Conservation (phyloP, 1,140 invertebrate genomes). For the Elysia chlorotica region DNA sequence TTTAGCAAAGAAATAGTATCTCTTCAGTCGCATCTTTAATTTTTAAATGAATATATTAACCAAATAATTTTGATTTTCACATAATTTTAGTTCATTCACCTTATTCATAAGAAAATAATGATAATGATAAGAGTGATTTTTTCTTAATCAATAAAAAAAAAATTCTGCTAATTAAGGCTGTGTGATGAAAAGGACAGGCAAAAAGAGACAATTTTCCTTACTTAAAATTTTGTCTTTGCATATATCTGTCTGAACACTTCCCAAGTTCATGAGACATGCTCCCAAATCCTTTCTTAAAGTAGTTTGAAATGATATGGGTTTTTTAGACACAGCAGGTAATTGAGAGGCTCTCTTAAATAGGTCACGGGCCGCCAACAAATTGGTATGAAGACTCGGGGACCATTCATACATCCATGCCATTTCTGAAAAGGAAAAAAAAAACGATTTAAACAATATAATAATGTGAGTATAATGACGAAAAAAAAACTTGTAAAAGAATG, state of each 20-base stretch:
- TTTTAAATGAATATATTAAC: no score
- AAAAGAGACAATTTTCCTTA: slow-evolving; percentile 4
- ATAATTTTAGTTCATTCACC: no score
- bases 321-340: not conserved
- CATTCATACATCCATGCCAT: slow-evolving; percentile 24
- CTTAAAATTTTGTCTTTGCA: slow-evolving; percentile 16
- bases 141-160: no score
- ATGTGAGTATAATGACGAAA: not conserved
- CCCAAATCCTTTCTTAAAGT: not conserved
- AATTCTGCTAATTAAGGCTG: no score
- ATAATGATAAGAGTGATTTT: no score
- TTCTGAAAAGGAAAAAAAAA: slow-evolving; percentile 4
- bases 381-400: slow-evolving; percentile 12
- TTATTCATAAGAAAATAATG: no score
- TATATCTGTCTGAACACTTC: slow-evolving; percentile 8
- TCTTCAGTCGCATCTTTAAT: no score
- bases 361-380: slow-evolving; percentile 6
- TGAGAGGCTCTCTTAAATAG: slow-evolving; percentile 4
- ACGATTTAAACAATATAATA: not conserved
- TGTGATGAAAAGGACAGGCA: not conserved
- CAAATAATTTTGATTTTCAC: no score
- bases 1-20: no score
- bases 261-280: slow-evolving; percentile 9
- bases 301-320: not conserved
- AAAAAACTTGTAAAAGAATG: not conserved